Evolutionary conservation across 2,888 invertebrate genomes (phyloP).

Genomic region (Protodeltote pygarga): DNA sequence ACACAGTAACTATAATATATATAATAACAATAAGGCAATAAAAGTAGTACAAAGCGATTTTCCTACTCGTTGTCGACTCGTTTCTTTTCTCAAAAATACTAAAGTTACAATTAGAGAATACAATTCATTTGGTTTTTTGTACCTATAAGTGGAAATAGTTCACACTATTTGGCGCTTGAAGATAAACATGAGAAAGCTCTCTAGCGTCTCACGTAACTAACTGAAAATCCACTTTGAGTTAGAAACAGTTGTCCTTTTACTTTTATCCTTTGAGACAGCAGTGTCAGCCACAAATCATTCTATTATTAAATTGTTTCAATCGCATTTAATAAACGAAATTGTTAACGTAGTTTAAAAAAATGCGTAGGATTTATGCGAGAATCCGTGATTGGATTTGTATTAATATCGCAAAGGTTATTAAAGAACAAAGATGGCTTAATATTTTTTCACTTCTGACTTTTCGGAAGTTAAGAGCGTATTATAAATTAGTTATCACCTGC

Average conservation of each 20-base stretch:
- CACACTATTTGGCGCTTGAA: constrained; percentile 28
- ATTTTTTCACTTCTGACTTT: no score
- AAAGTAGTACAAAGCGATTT: no score
- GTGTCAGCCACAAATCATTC: constrained; percentile 15
- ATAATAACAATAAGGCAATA: no score
- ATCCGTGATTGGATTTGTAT: constrained; percentile 24
- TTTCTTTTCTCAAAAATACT: no score
- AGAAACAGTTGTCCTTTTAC: constrained; percentile 1
- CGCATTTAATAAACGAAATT: constrained; percentile 15
- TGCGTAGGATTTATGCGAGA: constrained; percentile 9
- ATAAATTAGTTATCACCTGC: no score
- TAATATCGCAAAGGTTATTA: no score
- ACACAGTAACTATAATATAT: no score
- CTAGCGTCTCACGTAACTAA: constrained; percentile 8
- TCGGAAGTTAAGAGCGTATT: no score
- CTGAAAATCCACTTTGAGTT: constrained; percentile 26
- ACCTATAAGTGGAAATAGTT: constrained; percentile 26
- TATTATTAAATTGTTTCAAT: constrained; percentile 3
- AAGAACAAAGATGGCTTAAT: not conserved
- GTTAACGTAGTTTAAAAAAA: constrained; percentile 1
- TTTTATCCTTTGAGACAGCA: not conserved
- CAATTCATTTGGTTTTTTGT: no score
- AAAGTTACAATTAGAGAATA: no score
- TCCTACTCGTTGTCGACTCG: no score
- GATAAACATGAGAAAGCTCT: constrained; percentile 44